Conservation (phyloP, 2,888 invertebrate genomes). For the Sarcophaga rosellei region DNA sequence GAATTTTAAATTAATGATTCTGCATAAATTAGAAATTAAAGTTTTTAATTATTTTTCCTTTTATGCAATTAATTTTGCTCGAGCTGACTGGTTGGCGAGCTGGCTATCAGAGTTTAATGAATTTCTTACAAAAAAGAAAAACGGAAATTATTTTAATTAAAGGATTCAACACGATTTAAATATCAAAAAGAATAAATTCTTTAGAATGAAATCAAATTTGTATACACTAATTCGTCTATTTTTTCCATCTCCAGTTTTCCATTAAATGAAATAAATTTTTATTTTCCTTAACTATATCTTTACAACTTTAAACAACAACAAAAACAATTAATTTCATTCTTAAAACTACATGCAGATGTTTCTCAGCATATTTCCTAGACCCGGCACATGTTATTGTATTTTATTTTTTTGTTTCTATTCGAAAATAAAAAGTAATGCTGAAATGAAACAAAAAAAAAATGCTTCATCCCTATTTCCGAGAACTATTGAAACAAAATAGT, state of each 20-base stretch:
- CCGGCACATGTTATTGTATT: background rate
- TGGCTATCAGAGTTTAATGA: background rate
- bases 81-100: too few relatives aligned
- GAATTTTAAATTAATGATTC: slow-evolving; percentile 44
- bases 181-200: too few relatives aligned
- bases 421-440: background rate
- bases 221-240: too few relatives aligned
- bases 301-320: too few relatives aligned
- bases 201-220: too few relatives aligned
- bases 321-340: background rate
- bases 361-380: background rate
- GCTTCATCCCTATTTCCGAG: background rate
- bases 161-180: too few relatives aligned
- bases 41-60: slow-evolving; percentile 17
- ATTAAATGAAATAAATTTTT: too few relatives aligned
- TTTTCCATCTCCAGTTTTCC: too few relatives aligned
- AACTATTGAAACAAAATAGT: background rate
- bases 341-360: background rate
- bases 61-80: background rate
- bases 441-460: too few relatives aligned
- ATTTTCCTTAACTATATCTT: too few relatives aligned
- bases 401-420: background rate
- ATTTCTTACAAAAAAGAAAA: background rate
- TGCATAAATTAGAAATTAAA: slow-evolving; percentile 42
- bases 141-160: background rate